Evolutionary conservation across 2,797 vertebrate species (phyloP).

Genomic region (Peromyscus aztecus): DNA sequence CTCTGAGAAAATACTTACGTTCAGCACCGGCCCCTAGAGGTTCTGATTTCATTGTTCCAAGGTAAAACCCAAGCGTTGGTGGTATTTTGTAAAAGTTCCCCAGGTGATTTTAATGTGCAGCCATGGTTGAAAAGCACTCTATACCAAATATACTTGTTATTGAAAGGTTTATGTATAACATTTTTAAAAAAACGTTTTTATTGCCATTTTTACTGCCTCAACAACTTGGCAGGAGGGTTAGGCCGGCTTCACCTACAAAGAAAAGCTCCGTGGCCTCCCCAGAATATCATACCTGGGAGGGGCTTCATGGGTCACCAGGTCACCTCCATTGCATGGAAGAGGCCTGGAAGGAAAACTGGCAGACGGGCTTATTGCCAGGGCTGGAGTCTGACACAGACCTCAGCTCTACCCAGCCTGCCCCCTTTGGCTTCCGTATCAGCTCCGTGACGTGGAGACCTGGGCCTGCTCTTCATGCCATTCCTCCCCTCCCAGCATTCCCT

Average conservation of each 20-base stretch:
- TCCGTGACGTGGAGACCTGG: too few relatives aligned
- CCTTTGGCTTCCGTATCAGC: not conserved
- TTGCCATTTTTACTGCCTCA: conserved; percentile 35
- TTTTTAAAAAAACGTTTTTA: conserved; percentile 25
- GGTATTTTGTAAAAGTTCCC: conserved; percentile 27
- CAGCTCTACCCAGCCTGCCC: not conserved
- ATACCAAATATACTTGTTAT: conserved; percentile 43
- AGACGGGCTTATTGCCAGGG: not conserved
- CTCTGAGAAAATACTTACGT: not conserved
- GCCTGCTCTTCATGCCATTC: not conserved
- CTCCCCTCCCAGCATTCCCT: fast-evolving
- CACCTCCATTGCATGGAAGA: not conserved
- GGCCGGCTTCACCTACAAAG: not conserved
- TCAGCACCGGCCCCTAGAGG: not conserved
- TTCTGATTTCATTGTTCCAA: not conserved
- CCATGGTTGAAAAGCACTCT: conserved; percentile 15
- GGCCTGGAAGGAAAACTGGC: not conserved
- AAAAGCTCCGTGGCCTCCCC: not conserved
- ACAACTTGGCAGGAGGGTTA: not conserved
- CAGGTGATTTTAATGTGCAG: conserved; percentile 55
- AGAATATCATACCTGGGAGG: not conserved
- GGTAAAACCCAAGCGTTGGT: not conserved
- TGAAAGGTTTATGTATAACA: conserved; percentile 65
- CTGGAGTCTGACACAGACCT: not conserved
- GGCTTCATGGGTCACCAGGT: not conserved